These are phyloP conservation scores for Pomatostomus ruficeps DNA, from an alignment of 2,113 vertebrate species.

Conservation along the genomic window DNA sequence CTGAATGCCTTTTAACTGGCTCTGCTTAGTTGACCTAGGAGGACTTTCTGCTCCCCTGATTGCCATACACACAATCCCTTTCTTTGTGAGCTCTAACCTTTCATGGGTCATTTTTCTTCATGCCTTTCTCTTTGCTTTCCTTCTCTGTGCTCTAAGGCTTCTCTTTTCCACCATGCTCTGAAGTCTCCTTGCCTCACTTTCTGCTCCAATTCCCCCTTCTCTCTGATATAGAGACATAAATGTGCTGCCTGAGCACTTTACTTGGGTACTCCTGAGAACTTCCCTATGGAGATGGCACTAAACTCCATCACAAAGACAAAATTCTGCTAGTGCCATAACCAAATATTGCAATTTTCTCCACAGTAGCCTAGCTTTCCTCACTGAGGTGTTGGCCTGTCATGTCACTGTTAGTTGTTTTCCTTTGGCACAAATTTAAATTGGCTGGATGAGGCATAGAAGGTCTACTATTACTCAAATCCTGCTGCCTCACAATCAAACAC, in stretches of 20 bases:
- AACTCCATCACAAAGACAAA: not conserved
- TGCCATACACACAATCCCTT: not conserved
- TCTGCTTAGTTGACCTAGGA: constrained; percentile 42
- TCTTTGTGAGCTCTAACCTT: constrained; percentile 34
- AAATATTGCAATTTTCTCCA: not conserved
- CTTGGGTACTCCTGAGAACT: not conserved
- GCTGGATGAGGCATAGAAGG: not conserved
- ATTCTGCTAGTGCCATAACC: not conserved
- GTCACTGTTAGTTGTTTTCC: not conserved
- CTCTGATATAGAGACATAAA: not conserved
- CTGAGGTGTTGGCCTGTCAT: not conserved
- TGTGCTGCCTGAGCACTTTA: not conserved
- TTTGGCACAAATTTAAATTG: constrained; percentile 18
- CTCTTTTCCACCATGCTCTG: not conserved
- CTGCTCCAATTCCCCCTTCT: not conserved
- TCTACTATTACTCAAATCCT: not conserved
- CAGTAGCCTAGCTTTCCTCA: not conserved
- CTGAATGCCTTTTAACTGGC: constrained; percentile 31
- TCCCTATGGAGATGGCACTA: not conserved
- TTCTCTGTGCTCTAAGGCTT: not conserved
- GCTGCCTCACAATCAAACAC: not conserved
- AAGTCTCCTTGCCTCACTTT: not conserved
- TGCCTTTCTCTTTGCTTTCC: not conserved
- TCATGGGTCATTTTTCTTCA: constrained; percentile 37
- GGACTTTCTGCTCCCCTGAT: constrained; percentile 41